Base-by-base conservation (phyloP, 2,888 invertebrate species). In the Cosmopolites sordidus region DNA sequence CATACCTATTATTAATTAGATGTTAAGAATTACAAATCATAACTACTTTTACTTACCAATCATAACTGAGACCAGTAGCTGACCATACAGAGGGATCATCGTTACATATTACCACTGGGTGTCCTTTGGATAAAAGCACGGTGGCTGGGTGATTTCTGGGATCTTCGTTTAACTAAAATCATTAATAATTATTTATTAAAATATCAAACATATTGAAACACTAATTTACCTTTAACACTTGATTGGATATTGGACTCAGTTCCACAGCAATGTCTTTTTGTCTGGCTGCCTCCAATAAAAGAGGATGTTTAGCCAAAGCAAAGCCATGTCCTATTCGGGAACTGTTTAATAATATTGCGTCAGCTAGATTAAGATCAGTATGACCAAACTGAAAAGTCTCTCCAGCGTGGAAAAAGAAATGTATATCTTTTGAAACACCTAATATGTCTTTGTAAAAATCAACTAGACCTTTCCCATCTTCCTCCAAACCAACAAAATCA, bases 51-150 rank as follows among this genome's bases (percentile, higher is more conserved):
- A 44, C 46, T 47, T 89, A 91, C 68, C 85, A 87, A 65, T 92
- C 91, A 62, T 88, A 85, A 46, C 86, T 84, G 8, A 90, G 69
- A 0, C 83, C 86, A 48, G 79, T 77, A 0, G 86, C 83, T 15
- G 83, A 84, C 89, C 89, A 91, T 30, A 84, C 78, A 0, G 86
- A 84, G 0, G 89, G 89, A 71, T 90, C 89, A 63, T 91, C 91
- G 62, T 86, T 86, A 0, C 88, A 84, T 22, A 91, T 74, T 0
- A 91, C 84, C 0, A 90, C 79, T 0, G 90, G 87, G 66, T 83
- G 79, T 29, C 82, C 81, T 18, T 80, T 76, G 2, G 88, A 80
- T 47, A 90, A 76, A 42, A 86, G 78, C 9, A 74, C 67, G 16
- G 79, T 77, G 1, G 83, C 79, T 0, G 91, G 89, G 75, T 91